phyloP scores from a whole-genome alignment of 2,113 vertebrate genomes.

The Catharus bicknelli region DNA sequence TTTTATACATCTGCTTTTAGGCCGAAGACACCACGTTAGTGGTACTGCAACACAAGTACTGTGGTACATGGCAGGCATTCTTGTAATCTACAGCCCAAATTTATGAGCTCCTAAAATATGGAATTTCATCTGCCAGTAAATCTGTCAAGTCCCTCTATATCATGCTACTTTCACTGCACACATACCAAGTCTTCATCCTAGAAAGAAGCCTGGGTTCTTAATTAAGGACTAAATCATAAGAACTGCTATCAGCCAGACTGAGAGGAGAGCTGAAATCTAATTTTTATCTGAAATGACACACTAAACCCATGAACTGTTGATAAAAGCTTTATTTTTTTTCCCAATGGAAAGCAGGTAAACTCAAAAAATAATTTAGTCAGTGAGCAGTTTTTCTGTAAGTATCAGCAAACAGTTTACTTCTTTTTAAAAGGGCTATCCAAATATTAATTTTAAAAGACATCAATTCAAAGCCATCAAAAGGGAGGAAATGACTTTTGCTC shows the following conservation, averaged over 20 bases:
- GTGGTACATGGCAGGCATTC: background rate
- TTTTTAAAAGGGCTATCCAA: background rate
- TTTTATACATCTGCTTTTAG: background rate
- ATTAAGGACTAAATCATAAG: background rate
- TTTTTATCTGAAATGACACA: background rate
- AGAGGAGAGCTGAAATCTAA: background rate
- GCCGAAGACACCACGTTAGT: background rate
- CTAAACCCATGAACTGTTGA: background rate
- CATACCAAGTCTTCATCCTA: background rate
- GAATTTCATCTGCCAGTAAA: background rate
- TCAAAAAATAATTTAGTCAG: constrained; percentile 42
- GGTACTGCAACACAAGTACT: background rate
- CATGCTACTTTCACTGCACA: background rate
- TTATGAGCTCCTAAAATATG: background rate
- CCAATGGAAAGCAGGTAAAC: background rate
- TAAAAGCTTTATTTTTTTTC: constrained; percentile 26
- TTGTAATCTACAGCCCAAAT: background rate
- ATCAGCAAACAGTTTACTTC: background rate
- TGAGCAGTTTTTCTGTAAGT: background rate
- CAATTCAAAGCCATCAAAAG: constrained; percentile 26
- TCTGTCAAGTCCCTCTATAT: background rate
- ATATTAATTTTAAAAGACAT: background rate
- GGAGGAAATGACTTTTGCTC: background rate
- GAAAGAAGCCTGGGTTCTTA: background rate
- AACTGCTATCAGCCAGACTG: background rate